A percentile compares a stretch with the other conserved stretches of the same genome.
phyloP scores from a whole-genome alignment of 2,888 invertebrate genomes.

The Cyclophora albipunctata region DNA sequence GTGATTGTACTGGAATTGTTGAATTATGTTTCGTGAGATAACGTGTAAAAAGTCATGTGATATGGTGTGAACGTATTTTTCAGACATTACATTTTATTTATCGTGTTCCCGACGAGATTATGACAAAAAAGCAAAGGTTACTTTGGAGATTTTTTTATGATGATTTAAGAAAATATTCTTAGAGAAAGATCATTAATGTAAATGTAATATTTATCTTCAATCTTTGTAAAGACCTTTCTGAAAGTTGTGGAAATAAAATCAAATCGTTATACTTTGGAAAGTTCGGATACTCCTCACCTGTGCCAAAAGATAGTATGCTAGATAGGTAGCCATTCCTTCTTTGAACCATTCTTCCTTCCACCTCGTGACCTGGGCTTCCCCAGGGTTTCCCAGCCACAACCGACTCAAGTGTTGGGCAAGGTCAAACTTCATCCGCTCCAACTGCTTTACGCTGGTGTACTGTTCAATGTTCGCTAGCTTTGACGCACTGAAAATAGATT shows the following conservation, averaged over 20 bases:
- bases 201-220: too few relatives aligned
- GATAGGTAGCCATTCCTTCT: conserved; percentile 62
- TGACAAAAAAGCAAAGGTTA: too few relatives aligned
- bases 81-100: too few relatives aligned
- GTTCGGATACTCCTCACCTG: conserved; percentile 32
- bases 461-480: conserved; percentile 37
- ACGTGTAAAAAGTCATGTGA: too few relatives aligned
- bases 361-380: conserved; percentile 44
- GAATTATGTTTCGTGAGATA: too few relatives aligned
- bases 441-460: conserved; percentile 50
- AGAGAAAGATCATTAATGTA: too few relatives aligned
- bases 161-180: too few relatives aligned
- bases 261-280: too few relatives aligned
- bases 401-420: conserved; percentile 54
- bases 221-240: too few relatives aligned
- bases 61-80: too few relatives aligned
- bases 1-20: conserved; percentile 37
- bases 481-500: conserved; percentile 37
- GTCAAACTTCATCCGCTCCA: conserved; percentile 52
- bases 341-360: conserved; percentile 69
- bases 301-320: conserved; percentile 54
- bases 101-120: neutral
- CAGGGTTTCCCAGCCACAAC: conserved; percentile 65
- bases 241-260: too few relatives aligned
- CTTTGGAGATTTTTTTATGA: too few relatives aligned